phyloP scores from a whole-genome alignment of 2,113 vertebrate species.

The Choloepus hoffmanni region DNA sequence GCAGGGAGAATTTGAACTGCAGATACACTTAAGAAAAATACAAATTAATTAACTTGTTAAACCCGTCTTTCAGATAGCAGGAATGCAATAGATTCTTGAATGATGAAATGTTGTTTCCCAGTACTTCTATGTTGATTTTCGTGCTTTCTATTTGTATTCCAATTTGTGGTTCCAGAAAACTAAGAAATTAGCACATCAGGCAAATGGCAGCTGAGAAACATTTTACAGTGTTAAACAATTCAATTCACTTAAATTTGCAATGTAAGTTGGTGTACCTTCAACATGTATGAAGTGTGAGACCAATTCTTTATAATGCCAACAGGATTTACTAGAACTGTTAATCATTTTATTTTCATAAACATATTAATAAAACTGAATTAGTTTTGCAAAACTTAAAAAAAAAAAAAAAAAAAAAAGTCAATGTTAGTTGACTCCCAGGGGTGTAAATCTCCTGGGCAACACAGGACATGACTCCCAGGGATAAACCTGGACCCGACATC shows the following conservation, averaged over 20 bases:
- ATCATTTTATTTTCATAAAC: neutral
- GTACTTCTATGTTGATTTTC: constrained; percentile 48
- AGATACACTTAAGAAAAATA: constrained; percentile 59
- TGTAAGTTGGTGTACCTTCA: neutral
- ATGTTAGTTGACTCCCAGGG: no score
- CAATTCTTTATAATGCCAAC: neutral
- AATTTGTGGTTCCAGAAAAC: constrained; percentile 46
- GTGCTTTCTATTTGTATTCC: neutral
- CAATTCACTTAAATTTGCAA: constrained; percentile 6
- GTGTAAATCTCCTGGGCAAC: no score
- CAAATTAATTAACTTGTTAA: constrained; percentile 70
- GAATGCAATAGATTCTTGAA: constrained; percentile 9
- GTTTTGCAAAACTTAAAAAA: neutral
- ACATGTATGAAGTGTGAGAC: neutral
- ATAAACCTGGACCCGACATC: no score
- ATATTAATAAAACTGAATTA: neutral
- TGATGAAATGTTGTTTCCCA: constrained; percentile 5
- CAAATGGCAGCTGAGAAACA: constrained; percentile 3
- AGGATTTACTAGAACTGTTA: neutral
- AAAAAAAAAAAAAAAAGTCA: no score
- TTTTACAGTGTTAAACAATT: constrained; percentile 26
- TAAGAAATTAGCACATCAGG: neutral
- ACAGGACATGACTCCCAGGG: no score
- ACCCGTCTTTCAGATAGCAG: neutral
- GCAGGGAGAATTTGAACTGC: neutral